A percentile compares a stretch with the other conserved stretches of the same genome.
These are phyloP conservation scores for Sitta europaea DNA, from an alignment of 2,113 vertebrate species.

Conservation along the genomic window DNA sequence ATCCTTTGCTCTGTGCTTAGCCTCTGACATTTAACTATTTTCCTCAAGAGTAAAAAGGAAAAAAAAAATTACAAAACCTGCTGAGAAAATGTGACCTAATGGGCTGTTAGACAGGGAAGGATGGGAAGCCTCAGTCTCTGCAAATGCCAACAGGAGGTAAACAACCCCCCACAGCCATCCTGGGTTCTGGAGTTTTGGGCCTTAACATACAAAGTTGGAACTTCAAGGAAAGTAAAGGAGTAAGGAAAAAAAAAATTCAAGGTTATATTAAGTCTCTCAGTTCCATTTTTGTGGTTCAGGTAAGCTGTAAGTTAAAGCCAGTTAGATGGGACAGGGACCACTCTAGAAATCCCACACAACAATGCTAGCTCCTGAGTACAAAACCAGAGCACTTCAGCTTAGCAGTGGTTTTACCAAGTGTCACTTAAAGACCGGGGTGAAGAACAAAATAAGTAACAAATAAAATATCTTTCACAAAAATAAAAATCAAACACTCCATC, in stretches of 20 bases:
- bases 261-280: not conserved
- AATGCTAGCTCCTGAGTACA: accelerated
- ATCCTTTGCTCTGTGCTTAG: not conserved
- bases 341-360: not conserved
- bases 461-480: not conserved
- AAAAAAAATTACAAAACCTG: not conserved
- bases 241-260: not conserved
- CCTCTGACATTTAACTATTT: not conserved
- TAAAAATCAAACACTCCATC: not conserved
- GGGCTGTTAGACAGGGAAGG: not conserved
- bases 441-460: not conserved
- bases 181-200: not conserved
- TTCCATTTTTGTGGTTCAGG: not conserved
- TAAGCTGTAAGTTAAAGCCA: not conserved
- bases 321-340: not conserved
- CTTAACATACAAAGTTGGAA: not conserved
- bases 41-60: not conserved
- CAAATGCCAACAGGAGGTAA: not conserved
- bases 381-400: not conserved
- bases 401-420: not conserved
- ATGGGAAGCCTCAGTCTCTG: not conserved
- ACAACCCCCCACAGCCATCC: not conserved
- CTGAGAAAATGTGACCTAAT: not conserved
- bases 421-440: not conserved
- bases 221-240: not conserved